Evolutionary conservation across 2,113 vertebrate genomes (phyloP).

Genomic region (Pygoscelis adeliae): DNA sequence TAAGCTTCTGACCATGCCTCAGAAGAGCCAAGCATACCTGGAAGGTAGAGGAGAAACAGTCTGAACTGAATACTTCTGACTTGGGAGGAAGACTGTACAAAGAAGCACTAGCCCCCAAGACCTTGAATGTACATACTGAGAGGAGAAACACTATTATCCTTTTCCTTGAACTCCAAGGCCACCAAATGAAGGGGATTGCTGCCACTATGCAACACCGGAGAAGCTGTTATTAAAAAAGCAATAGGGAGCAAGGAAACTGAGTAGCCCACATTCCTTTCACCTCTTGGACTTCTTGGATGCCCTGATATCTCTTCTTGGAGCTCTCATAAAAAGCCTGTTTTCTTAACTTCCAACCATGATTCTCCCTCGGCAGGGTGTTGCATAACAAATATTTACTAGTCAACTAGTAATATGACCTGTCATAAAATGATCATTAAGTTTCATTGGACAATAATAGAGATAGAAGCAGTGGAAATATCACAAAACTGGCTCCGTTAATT

Average conservation of each 20-base stretch:
- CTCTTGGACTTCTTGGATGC: not conserved
- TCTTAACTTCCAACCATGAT: not conserved
- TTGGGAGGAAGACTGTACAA: not conserved
- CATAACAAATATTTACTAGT: not conserved
- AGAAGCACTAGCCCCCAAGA: not conserved
- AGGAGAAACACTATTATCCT: not conserved
- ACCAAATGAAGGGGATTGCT: not conserved
- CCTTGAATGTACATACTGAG: fast-evolving
- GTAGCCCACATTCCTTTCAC: not conserved
- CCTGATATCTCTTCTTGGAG: not conserved
- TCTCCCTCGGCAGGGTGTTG: not conserved
- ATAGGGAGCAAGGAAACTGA: not conserved
- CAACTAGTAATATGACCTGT: not conserved
- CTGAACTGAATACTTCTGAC: not conserved
- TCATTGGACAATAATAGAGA: constrained; percentile 23
- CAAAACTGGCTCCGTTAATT: not conserved
- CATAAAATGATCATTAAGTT: constrained; percentile 28
- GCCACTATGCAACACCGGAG: not conserved
- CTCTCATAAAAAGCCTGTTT: not conserved
- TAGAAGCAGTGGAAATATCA: constrained; percentile 3
- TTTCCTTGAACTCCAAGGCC: not conserved
- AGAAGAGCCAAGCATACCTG: not conserved
- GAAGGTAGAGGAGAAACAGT: not conserved
- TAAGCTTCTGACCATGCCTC: not conserved
- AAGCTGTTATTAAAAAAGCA: not conserved